These are phyloP conservation scores for Stegastes partitus DNA, from an alignment of 2,113 vertebrate species.

Conservation along the genomic window DNA sequence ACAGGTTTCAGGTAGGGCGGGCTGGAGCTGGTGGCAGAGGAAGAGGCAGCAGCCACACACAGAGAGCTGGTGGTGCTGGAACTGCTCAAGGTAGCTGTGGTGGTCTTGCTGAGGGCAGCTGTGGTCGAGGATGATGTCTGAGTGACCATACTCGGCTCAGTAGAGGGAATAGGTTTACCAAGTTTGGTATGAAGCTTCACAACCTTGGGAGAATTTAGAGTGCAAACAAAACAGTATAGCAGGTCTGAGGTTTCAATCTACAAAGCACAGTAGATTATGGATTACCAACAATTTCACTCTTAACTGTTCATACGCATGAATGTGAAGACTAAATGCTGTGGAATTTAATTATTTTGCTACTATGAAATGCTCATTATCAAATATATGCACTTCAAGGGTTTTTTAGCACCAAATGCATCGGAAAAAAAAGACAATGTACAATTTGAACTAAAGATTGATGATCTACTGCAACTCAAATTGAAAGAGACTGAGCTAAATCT, in stretches of 20 bases:
- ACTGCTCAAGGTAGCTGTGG: constrained; percentile 86
- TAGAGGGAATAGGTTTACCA: constrained; percentile 98
- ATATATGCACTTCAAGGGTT: too few species aligned
- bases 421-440: too few species aligned
- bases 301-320: too few species aligned
- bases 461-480: too few species aligned
- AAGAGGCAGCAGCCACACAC: constrained; percentile 60
- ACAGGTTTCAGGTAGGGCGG: constrained; percentile 83
- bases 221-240: not conserved
- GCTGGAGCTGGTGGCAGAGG: constrained; percentile 73
- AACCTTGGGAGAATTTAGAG: constrained; percentile 84
- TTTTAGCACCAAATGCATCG: too few species aligned
- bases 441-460: too few species aligned
- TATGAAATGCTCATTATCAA: too few species aligned
- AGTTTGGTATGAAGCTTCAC: constrained; percentile 99
- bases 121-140: constrained; percentile 90
- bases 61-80: constrained; percentile 85
- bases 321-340: too few species aligned
- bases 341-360: too few species aligned
- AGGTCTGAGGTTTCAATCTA: not conserved
- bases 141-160: constrained; percentile 95
- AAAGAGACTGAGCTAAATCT: too few species aligned
- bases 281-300: too few species aligned
- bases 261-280: too few species aligned
- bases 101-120: constrained; percentile 88